Evolutionary conservation across 2,113 vertebrate species (phyloP).

Genomic region (Sitta europaea): DNA sequence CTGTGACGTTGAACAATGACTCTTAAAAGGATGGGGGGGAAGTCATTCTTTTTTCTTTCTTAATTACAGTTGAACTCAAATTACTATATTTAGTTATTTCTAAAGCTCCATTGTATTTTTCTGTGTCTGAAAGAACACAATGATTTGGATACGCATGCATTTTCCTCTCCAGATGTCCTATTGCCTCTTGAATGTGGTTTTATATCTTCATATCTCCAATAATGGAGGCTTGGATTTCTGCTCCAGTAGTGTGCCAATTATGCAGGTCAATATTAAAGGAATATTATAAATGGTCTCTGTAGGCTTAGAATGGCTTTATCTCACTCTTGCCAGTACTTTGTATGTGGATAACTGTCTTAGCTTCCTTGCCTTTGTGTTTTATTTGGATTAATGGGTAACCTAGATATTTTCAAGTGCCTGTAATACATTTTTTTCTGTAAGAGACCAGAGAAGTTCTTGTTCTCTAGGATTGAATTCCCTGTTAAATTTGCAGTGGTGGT

Average conservation of each 20-base stretch:
- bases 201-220: neutral
- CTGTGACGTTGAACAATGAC: slow-evolving; percentile 57
- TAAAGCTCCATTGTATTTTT: slow-evolving; percentile 55
- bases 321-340: neutral
- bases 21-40: slow-evolving; percentile 40
- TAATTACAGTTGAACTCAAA: slow-evolving; percentile 60
- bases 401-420: neutral
- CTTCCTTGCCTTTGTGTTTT: slow-evolving; percentile 4
- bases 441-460: neutral
- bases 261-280: slow-evolving; percentile 27
- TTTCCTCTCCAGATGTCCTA: slow-evolving; percentile 57
- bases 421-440: neutral
- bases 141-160: slow-evolving; percentile 21
- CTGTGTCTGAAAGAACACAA: slow-evolving; percentile 37
- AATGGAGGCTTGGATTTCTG: slow-evolving; percentile 29
- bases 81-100: slow-evolving; percentile 65
- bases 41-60: slow-evolving; percentile 47
- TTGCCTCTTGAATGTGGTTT: slow-evolving; percentile 24
- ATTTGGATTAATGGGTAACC: neutral
- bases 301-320: neutral
- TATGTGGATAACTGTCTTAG: neutral
- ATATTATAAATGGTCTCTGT: neutral
- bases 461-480: neutral
- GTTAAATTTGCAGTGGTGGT: neutral
- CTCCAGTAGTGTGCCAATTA: neutral